Evolutionary conservation across 2,888 invertebrate genomes (phyloP).

Genomic region (Aethes cnicana): DNA sequence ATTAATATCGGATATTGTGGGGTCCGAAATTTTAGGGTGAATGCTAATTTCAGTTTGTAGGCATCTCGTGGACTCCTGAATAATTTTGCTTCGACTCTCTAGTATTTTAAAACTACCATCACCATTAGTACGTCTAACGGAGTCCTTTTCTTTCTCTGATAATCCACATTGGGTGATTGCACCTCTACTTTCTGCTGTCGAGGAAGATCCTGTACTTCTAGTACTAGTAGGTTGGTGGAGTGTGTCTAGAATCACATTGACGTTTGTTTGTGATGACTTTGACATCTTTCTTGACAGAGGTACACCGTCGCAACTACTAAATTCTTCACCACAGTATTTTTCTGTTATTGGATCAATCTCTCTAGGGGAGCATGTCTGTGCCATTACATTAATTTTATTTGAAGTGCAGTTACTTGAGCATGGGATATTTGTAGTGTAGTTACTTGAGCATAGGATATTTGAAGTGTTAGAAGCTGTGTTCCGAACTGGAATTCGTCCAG

Average conservation of each 20-base stretch:
- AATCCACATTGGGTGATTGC: constrained; percentile 23
- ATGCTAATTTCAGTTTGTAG: constrained; percentile 75
- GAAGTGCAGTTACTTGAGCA: constrained; percentile 34
- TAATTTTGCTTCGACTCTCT: constrained; percentile 22
- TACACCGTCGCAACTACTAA: constrained; percentile 31
- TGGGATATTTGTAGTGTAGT: constrained; percentile 36
- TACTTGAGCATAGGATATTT: constrained; percentile 36
- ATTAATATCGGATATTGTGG: constrained; percentile 62
- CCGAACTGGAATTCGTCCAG: constrained; percentile 45
- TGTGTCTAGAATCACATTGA: constrained; percentile 48
- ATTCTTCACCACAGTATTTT: constrained; percentile 13
- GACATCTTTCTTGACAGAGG: constrained; percentile 39
- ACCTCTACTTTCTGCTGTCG: constrained; percentile 31
- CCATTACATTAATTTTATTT: neutral
- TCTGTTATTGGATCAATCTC: constrained; percentile 14
- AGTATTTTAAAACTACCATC: neutral
- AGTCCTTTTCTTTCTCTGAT: constrained; percentile 16
- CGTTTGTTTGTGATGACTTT: constrained; percentile 64
- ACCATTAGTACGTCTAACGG: constrained; percentile 1
- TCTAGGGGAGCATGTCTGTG: neutral
- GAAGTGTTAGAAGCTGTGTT: constrained; percentile 35
- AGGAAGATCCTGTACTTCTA: constrained; percentile 37
- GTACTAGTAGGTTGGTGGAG: constrained; percentile 39
- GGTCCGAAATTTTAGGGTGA: constrained; percentile 67
- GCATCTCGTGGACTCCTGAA: constrained; percentile 59